Evolutionary conservation across 1,140 invertebrate genomes (phyloP).

Genomic region (Caenorhabditis briggsae): DNA sequence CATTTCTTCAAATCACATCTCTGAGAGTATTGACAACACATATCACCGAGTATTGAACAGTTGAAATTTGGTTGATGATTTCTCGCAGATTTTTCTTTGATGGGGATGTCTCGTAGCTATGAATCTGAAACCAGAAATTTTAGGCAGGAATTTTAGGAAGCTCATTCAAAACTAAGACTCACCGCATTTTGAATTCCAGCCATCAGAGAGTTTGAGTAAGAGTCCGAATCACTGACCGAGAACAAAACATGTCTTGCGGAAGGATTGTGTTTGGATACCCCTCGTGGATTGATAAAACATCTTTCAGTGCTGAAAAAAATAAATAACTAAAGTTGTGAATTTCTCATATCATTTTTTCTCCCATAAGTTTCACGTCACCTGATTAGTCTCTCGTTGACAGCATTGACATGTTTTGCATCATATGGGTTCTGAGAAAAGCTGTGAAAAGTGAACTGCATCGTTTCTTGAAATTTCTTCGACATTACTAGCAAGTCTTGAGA

Average conservation of each 20-base stretch:
- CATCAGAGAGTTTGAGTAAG: conserved; percentile 60
- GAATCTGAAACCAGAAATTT: conserved; percentile 19
- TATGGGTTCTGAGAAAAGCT: conserved; percentile 60
- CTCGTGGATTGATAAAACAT: conserved; percentile 66
- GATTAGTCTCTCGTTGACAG: conserved; percentile 55
- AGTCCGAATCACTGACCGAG: conserved; percentile 60
- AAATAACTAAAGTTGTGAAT: neutral
- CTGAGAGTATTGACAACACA: conserved; percentile 61
- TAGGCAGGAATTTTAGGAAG: neutral
- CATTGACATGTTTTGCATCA: conserved; percentile 43
- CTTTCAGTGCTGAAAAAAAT: conserved; percentile 58
- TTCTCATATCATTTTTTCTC: neutral
- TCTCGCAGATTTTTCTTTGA: conserved; percentile 48
- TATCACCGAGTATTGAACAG: conserved; percentile 64
- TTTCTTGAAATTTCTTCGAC: conserved; percentile 49
- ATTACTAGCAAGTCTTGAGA: conserved; percentile 37
- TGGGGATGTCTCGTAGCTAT: conserved; percentile 29
- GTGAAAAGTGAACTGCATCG: conserved; percentile 33
- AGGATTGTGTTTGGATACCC: conserved; percentile 55
- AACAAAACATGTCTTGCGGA: conserved; percentile 62
- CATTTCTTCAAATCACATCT: conserved; percentile 57
- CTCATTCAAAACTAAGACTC: neutral
- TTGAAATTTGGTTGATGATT: conserved; percentile 59
- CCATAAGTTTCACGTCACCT: neutral
- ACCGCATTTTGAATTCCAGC: conserved; percentile 64